These are phyloP conservation scores for Netelia melanura DNA, from an alignment of 2,888 invertebrate genomes.

Conservation along the genomic window DNA sequence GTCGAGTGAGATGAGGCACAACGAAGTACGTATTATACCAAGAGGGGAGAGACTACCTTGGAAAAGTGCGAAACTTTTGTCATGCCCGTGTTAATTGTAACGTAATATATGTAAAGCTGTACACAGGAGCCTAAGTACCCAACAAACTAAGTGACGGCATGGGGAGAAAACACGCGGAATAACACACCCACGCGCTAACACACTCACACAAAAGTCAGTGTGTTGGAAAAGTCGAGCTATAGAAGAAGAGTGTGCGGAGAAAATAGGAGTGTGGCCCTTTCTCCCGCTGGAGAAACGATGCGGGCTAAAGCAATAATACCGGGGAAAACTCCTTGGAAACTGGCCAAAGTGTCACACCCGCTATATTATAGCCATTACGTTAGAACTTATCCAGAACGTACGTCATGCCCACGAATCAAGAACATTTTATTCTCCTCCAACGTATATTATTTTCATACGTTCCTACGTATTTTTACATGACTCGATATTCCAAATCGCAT, in stretches of 20 bases:
- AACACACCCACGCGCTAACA: too few species aligned
- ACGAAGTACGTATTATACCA: conserved; percentile 18
- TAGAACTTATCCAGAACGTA: conserved; percentile 77
- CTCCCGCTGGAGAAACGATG: conserved; percentile 12
- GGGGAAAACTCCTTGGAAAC: conserved; percentile 77
- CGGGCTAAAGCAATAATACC: conserved; percentile 76
- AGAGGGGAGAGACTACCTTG: conserved; percentile 46
- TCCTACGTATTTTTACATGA: neutral
- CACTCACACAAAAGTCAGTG: conserved; percentile 43
- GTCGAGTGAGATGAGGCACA: conserved; percentile 42
- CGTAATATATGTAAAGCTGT: conserved; percentile 77
- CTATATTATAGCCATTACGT: conserved; percentile 80
- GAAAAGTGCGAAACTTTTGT: conserved; percentile 73
- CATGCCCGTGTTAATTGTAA: conserved; percentile 77
- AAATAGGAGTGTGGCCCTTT: conserved; percentile 18
- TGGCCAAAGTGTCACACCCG: conserved; percentile 79
- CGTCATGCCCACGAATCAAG: conserved; percentile 68
- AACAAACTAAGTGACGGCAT: conserved; percentile 70
- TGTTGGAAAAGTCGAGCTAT: conserved; percentile 8
- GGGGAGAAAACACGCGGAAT: conserved; percentile 12
- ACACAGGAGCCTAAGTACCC: conserved; percentile 64
- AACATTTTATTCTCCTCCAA: conserved; percentile 76
- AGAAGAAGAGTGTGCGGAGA: conserved; percentile 15
- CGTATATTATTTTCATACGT: conserved; percentile 13
- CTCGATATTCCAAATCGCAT: neutral